These are phyloP conservation scores for Dendrolimus houi DNA, from an alignment of 2,888 invertebrate genomes.

Conservation along the genomic window DNA sequence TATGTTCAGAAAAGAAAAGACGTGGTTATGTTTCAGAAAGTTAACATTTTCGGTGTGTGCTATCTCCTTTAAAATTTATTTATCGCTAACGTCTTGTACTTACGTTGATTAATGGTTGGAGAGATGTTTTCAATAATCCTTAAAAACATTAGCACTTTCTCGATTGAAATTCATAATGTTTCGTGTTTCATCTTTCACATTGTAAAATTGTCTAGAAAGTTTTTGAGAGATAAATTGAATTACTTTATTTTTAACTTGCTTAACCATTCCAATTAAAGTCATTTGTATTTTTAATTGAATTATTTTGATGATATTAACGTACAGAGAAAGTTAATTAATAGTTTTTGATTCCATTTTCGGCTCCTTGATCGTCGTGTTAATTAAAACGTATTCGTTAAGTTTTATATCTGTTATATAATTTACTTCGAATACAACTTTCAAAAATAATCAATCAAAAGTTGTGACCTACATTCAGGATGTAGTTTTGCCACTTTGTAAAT, in stretches of 20 bases:
- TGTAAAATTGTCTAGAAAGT: too few relatives aligned
- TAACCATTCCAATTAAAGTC: not conserved
- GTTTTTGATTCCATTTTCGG: not conserved
- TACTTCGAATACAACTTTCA: constrained; percentile 6
- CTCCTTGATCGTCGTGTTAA: not conserved
- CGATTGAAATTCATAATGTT: constrained; percentile 24
- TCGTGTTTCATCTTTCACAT: too few relatives aligned
- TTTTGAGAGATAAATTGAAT: too few relatives aligned
- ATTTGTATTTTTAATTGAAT: not conserved
- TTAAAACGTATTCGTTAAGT: not conserved
- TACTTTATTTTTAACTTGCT: too few relatives aligned
- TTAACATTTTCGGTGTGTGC: too few relatives aligned
- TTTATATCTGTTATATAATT: constrained; percentile 4
- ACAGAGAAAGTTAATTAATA: not conserved
- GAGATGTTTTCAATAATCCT: constrained; percentile 30
- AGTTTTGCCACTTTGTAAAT: too few relatives aligned
- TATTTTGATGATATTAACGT: not conserved
- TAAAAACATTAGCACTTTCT: constrained; percentile 26
- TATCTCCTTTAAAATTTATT: constrained; percentile 38
- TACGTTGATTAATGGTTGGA: constrained; percentile 48
- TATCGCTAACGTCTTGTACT: constrained; percentile 36
- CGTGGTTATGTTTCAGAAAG: too few relatives aligned
- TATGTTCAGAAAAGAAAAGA: too few relatives aligned
- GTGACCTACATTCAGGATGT: constrained; percentile 13
- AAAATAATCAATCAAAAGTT: constrained; percentile 2